Percentiles rank a stretch among this genome's conserved stretches.
phyloP scores from a whole-genome alignment of 1,140 invertebrate genomes.

The Pseudoatta argentina region DNA sequence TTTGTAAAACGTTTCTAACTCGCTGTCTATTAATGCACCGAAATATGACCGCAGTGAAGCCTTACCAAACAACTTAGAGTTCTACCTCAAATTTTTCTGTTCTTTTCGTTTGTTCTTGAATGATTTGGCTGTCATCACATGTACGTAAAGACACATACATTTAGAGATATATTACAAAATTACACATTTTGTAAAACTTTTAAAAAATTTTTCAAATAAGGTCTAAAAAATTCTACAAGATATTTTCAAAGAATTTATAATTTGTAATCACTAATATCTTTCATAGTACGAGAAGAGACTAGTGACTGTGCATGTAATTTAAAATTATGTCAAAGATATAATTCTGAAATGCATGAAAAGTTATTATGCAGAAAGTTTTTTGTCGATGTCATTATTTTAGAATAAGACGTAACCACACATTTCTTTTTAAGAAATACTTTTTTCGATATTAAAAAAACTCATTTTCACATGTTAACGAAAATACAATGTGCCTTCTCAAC shows the following conservation, averaged over 20 bases:
- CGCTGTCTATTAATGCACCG: not conserved
- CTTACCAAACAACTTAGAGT: not conserved
- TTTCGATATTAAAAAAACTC: not conserved
- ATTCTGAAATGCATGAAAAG: not conserved
- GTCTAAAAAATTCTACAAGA: not conserved
- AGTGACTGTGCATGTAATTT: not conserved
- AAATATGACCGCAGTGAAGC: not conserved
- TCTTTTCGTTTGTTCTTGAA: not conserved
- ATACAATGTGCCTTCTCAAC: not conserved
- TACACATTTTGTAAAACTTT: not conserved
- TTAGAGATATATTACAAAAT: not conserved
- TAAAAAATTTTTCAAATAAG: not conserved
- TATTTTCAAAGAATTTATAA: not conserved
- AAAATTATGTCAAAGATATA: not conserved
- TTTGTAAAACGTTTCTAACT: not conserved
- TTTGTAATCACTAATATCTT: not conserved
- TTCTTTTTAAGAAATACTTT: not conserved
- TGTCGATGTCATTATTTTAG: not conserved
- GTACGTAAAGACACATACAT: not conserved
- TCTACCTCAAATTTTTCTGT: slow-evolving; percentile 1
- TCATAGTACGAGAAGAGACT: not conserved
- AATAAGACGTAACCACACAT: not conserved
- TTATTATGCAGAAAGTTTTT: not conserved
- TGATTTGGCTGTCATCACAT: not conserved
- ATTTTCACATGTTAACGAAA: not conserved